These are phyloP conservation scores for Pterocles gutturalis DNA, from an alignment of 2,113 vertebrate species.

Conservation along the genomic window DNA sequence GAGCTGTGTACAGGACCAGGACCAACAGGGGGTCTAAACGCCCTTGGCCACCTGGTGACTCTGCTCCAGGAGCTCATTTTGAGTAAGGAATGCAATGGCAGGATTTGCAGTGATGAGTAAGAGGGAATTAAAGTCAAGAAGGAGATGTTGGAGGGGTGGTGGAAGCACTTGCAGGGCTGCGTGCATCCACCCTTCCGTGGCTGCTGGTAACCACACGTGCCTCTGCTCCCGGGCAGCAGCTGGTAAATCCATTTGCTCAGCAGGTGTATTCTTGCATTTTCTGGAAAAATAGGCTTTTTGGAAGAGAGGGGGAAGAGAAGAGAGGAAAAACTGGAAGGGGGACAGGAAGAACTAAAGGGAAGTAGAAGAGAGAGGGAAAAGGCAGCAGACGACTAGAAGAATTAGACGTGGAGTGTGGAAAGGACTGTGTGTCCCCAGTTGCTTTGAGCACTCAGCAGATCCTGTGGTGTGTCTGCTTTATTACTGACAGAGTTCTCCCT, in stretches of 20 bases:
- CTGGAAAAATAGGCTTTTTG: neutral
- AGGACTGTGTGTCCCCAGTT: neutral
- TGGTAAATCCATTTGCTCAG: conserved; percentile 15
- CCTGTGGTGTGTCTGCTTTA: conserved; percentile 59
- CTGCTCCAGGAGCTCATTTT: neutral
- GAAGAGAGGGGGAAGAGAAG: neutral
- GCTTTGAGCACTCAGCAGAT: conserved; percentile 42
- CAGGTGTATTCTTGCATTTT: neutral
- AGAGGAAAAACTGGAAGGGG: neutral
- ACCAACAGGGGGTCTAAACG: neutral
- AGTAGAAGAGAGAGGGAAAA: neutral
- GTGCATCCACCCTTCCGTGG: accelerated
- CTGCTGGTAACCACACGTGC: neutral
- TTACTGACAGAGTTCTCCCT: conserved; percentile 60
- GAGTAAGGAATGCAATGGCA: neutral
- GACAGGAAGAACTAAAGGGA: neutral
- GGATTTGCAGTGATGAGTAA: neutral
- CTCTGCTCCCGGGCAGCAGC: neutral
- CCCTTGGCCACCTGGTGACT: neutral
- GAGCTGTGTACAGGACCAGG: neutral
- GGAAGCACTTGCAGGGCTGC: neutral
- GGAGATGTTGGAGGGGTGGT: neutral
- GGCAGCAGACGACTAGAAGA: neutral
- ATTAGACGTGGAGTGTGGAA: neutral
- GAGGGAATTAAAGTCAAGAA: neutral